Percentiles rank a stretch among this genome's conserved stretches.
These are phyloP conservation scores for Caenorhabditis sulstoni DNA, from an alignment of 2,888 invertebrate species.

Conservation along the genomic window DNA sequence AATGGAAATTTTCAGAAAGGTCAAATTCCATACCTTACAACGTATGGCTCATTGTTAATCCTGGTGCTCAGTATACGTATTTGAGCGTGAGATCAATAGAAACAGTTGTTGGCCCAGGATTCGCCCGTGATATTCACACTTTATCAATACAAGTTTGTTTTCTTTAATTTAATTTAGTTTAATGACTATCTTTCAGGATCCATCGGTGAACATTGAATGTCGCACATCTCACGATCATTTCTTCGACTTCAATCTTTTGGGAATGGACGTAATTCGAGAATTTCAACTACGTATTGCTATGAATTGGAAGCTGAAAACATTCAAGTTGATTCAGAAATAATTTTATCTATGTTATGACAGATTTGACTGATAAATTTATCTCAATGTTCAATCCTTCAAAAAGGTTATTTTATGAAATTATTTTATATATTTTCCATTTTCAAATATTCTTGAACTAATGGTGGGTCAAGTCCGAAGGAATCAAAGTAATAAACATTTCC, in stretches of 20 bases:
- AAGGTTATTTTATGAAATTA: too few species aligned
- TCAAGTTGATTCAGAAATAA: conserved; percentile 7
- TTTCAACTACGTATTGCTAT: neutral
- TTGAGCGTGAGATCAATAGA: conserved; percentile 44
- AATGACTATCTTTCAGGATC: conserved; percentile 22
- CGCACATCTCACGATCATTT: conserved; percentile 7
- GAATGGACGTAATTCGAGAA: conserved; percentile 7
- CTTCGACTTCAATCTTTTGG: conserved; percentile 6
- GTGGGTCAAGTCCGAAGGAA: too few species aligned
- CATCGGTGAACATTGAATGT: conserved; percentile 1
- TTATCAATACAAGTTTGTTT: conserved; percentile 15
- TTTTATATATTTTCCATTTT: too few species aligned
- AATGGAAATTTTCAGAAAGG: conserved; percentile 46
- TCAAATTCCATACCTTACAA: conserved; percentile 25
- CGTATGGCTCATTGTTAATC: conserved; percentile 37
- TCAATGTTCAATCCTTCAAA: too few species aligned
- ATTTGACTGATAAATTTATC: too few species aligned
- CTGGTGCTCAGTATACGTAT: conserved; percentile 42
- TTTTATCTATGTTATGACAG: conserved; percentile 3
- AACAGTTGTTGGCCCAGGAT: conserved; percentile 33
- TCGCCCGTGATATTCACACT: conserved; percentile 6
- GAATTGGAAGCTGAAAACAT: neutral
- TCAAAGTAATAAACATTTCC: too few species aligned
- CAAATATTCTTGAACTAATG: too few species aligned
- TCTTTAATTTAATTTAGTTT: conserved; percentile 8